Conservation (phyloP, 2,797 vertebrate species). For the Poecilia velifera region DNA sequence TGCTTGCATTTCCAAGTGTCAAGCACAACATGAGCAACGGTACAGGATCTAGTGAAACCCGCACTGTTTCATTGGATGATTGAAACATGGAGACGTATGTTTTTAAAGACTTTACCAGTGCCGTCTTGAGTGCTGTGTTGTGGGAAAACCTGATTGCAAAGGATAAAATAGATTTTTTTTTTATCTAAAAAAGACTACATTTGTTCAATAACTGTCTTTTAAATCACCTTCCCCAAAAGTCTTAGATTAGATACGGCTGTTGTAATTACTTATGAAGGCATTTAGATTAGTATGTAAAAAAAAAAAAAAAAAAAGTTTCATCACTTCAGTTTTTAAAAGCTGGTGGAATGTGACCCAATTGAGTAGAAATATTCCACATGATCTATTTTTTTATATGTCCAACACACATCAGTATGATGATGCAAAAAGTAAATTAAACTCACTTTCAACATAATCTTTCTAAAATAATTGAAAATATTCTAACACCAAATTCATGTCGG, state of each 20-base stretch:
- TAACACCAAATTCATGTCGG: neutral
- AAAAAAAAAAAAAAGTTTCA: neutral
- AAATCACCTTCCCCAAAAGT: neutral
- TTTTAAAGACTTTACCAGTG: neutral
- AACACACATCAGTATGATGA: neutral
- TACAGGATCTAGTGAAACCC: neutral
- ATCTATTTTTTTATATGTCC: neutral
- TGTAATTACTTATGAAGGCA: neutral
- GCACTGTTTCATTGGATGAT: too few relatives aligned
- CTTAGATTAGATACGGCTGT: neutral
- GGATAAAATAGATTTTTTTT: neutral
- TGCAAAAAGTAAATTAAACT: neutral
- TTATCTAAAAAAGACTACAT: neutral
- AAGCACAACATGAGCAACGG: neutral
- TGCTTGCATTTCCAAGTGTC: neutral
- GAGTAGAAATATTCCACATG: neutral
- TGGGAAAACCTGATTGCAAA: neutral
- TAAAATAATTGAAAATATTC: neutral
- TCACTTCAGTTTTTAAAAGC: neutral
- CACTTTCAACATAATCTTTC: neutral
- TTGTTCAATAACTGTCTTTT: neutral
- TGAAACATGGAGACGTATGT: neutral
- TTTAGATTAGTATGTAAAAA: neutral
- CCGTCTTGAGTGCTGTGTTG: neutral
- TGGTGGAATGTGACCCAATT: neutral